Conservation (phyloP, 2,888 invertebrate genomes). For the Aphodius granarius region DNA sequence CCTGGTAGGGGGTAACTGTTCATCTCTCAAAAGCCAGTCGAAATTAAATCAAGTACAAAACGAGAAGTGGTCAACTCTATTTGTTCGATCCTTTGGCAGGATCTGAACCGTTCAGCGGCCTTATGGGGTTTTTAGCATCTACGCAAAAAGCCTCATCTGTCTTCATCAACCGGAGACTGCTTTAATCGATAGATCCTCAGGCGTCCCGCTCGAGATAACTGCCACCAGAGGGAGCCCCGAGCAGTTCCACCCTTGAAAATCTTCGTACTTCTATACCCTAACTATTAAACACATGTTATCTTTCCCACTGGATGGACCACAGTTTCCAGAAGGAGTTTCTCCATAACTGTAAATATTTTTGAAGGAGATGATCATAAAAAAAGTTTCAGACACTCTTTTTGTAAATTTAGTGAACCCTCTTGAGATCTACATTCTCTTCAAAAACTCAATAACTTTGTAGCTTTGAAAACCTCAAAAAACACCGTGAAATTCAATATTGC, state of each 20-base stretch:
- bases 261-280: not conserved
- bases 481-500: too few relatives aligned
- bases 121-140: not conserved
- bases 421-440: not conserved
- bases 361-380: not conserved
- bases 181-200: conserved; percentile 3
- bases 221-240: not conserved
- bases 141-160: not conserved
- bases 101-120: not conserved
- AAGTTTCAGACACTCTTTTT: too few relatives aligned
- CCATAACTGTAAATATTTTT: conserved; percentile 2
- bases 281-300: conserved; percentile 7
- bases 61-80: not conserved
- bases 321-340: not conserved
- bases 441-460: not conserved
- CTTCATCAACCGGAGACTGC: conserved; percentile 9
- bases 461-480: too few relatives aligned
- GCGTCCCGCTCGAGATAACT: not conserved
- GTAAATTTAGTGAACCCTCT: not conserved
- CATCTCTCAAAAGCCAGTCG: not conserved
- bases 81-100: not conserved
- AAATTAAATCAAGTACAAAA: not conserved
- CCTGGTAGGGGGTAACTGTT: not conserved
- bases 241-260: not conserved
- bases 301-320: conserved; percentile 1